These are phyloP conservation scores for Maylandia zebra DNA, from an alignment of 2,113 vertebrate species.

Conservation along the genomic window DNA sequence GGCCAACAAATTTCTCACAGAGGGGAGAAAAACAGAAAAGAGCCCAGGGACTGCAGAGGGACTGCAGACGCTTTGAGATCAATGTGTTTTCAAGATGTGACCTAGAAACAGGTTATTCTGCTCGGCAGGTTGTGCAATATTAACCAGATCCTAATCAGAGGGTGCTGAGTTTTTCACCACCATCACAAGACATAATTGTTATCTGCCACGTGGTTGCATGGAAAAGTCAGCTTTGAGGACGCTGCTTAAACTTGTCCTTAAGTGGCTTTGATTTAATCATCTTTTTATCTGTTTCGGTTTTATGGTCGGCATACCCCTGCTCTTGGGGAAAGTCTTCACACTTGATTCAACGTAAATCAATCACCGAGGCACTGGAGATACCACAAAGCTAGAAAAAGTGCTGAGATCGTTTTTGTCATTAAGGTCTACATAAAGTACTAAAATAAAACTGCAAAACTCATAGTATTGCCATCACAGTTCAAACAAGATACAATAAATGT, in stretches of 20 bases:
- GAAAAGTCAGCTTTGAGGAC: neutral
- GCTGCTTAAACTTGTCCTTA: neutral
- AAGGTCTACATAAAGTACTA: neutral
- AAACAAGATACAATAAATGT: neutral
- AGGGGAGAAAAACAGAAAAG: neutral
- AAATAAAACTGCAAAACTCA: neutral
- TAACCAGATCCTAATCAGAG: neutral
- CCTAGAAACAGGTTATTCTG: constrained; percentile 35
- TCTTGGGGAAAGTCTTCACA: neutral
- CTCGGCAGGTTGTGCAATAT: constrained; percentile 24
- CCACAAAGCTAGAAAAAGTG: neutral
- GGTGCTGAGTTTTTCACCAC: neutral
- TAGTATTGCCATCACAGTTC: neutral
- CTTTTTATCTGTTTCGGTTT: neutral
- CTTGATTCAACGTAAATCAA: neutral
- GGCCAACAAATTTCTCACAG: neutral
- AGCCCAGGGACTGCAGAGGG: neutral
- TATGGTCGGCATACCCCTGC: neutral
- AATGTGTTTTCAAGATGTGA: constrained; percentile 59
- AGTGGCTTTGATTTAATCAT: neutral
- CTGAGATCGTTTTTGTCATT: neutral
- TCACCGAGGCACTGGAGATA: neutral
- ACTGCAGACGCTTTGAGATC: neutral
- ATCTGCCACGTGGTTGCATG: neutral
- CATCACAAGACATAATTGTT: neutral